Base-by-base conservation (phyloP, 2,113 vertebrate species). In the Macaca mulatta region DNA sequence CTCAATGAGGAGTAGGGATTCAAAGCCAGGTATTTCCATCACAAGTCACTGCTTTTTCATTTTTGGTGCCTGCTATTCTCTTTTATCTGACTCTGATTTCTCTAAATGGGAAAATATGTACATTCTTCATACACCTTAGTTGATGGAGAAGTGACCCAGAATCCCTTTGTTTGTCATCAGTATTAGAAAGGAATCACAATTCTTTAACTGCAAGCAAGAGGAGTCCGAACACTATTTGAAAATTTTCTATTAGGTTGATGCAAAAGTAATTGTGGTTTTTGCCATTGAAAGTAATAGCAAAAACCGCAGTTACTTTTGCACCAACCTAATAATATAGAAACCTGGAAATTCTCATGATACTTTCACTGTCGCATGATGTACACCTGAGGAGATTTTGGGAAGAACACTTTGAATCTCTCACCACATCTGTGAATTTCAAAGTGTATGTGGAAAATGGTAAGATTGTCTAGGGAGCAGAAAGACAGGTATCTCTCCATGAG, bases 341-440 rank as follows among this genome's bases (percentile, higher is more conserved):
- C n/a, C 23, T 70, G 38, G n/a, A 83, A 95, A 80, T 92, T 96
- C 27, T 64, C 45, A 75, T 57, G n/a, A 88, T 70, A 22, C 57
- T 96, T 88, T 93, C 59, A 61, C 18, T 83, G 13, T 52, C 77
- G 3, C 22, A 35, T 89, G 27, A 48, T 61, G 13, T 84, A 80
- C 4, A 95, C 38, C 79, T 64, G 50, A 90, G 57, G n/a, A 55
- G 45, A 83, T 64, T 94, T 90, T 14, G 16, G 61, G 38, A 92
- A 83, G 48, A 43, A 95, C 4, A 88, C 10, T 92, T 84, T 81
- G 69, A 67, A 69, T 96, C 57, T 87, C 43, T 93, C 23, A 75
- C 27, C 79, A 90, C 23, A 74, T 94, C 87, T 89, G 14, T 88
- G 77, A 89, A 85, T 92, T 95, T 96, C 8, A 89, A 94, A 93